A percentile compares a stretch with the other conserved stretches of the same genome.
Conservation (phyloP, 2,888 invertebrate genomes). For the Andrena chrysosceles region DNA sequence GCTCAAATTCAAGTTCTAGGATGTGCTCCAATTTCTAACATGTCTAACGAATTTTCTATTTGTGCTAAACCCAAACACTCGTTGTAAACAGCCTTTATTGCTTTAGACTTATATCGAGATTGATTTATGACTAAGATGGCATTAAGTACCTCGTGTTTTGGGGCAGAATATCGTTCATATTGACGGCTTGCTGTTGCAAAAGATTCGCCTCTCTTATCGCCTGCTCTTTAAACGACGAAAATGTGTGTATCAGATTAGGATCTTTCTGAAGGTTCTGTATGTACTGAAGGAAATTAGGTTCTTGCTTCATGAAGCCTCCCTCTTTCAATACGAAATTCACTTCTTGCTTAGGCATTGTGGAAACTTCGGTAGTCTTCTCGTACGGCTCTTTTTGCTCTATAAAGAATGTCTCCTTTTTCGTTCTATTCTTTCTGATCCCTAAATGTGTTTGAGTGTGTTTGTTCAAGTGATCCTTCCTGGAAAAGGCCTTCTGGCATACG, state of each 20-base stretch:
- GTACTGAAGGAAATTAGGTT: constrained; percentile 75
- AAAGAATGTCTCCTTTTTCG: constrained; percentile 77
- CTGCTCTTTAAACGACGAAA: constrained; percentile 82
- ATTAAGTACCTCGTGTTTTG: constrained; percentile 83
- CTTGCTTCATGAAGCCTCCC: constrained; percentile 76
- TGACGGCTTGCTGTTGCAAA: constrained; percentile 80
- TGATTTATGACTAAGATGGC: constrained; percentile 81
- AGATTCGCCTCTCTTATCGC: constrained; percentile 77
- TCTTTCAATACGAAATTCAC: constrained; percentile 77
- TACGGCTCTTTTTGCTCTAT: constrained; percentile 73
- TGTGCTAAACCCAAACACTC: constrained; percentile 50
- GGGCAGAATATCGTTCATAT: constrained; percentile 83
- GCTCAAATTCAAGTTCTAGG: constrained; percentile 20
- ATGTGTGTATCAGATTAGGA: constrained; percentile 79
- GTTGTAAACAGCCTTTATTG: constrained; percentile 66
- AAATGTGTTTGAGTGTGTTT: constrained; percentile 86
- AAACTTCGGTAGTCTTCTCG: constrained; percentile 69
- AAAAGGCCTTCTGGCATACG: constrained; percentile 86
- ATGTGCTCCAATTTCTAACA: constrained; percentile 52
- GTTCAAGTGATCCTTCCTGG: constrained; percentile 86
- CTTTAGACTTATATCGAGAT: constrained; percentile 59
- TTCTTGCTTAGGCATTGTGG: constrained; percentile 75
- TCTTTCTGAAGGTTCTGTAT: constrained; percentile 82
- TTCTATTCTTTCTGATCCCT: constrained; percentile 79
- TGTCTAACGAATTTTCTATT: constrained; percentile 61